phyloP scores from a whole-genome alignment of 2,888 invertebrate genomes.

The Eristalis tenax region DNA sequence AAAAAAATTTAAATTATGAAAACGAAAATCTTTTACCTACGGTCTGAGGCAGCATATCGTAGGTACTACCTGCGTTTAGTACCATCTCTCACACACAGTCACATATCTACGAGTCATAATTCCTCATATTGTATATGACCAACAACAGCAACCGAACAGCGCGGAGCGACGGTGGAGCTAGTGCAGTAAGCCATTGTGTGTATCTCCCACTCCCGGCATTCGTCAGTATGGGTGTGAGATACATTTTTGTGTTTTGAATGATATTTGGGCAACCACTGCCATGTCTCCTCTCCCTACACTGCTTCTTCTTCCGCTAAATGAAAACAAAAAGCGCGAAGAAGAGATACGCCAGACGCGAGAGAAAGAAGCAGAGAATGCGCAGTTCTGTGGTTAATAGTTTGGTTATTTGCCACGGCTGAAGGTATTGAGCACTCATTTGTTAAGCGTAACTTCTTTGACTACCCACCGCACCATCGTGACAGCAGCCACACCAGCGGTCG shows the following conservation, averaged over 20 bases:
- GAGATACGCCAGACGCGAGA: background rate
- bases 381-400: constrained; percentile 33
- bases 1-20: constrained; percentile 65
- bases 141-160: background rate
- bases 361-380: constrained; percentile 43
- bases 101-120: constrained; percentile 54
- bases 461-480: background rate
- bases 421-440: constrained; percentile 46
- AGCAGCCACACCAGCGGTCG: background rate
- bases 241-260: constrained; percentile 62
- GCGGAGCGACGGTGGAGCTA: background rate
- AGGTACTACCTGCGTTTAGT: constrained; percentile 50
- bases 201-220: constrained; percentile 66
- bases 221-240: constrained; percentile 62
- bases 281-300: constrained; percentile 57
- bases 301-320: constrained; percentile 46
- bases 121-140: constrained; percentile 42
- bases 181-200: constrained; percentile 47
- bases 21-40: constrained; percentile 68
- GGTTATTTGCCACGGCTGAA: constrained; percentile 24
- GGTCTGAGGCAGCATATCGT: constrained; percentile 45
- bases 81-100: constrained; percentile 34
- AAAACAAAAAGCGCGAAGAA: constrained; percentile 10
- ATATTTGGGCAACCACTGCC: constrained; percentile 67
- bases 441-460: constrained; percentile 28